Base-by-base conservation (phyloP, 2,888 invertebrate species). In the Lycophotia porphyrea region DNA sequence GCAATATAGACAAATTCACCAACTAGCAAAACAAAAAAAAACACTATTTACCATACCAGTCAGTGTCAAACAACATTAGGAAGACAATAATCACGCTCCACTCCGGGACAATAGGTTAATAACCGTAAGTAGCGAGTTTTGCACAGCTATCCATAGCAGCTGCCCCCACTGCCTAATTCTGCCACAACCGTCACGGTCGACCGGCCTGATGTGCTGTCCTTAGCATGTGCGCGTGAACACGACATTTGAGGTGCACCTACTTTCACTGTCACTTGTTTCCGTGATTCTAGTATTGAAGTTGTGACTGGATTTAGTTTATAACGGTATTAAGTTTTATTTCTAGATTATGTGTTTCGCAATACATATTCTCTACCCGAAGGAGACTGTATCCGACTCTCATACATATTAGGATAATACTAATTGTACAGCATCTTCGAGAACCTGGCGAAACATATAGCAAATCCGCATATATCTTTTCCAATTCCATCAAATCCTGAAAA, bases 161-260 rank as follows among this genome's bases (percentile, higher is more conserved):
- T 89, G 89, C 72, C 88, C 88, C 84, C 88, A 67, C 85, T 87
- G 81, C 82, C 82, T 77, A 86, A 85, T 87, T 89, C 66, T 74
- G 67, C 78, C 72, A 76, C 73, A 70, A 63, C 71, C 84, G 84
- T 78, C 74, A 85, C 76, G 87, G 84, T 80, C 76, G 79, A 82
- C 61, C 74, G 70, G 7, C 36, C 65, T 76, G 79, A 81, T 80
- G 68, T 67, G 63, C 72, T 76, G 81, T 86, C 84, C 79, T 82
- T 76, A 82, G 67, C 65, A 70, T 80, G 76, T 87, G 73, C 73
- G 66, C 76, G 58, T 44, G 73, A 71, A 73, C 60, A 68, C 67
- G 27, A 76, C 42, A 65, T 69, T 76, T 81, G 64, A 65, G 74
- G 66, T 80, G 74, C 71, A 81, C 79, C 78, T 84, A 80, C 87